These are phyloP conservation scores for Scarus forsteni DNA, from an alignment of 2,797 vertebrate genomes.

Conservation along the genomic window DNA sequence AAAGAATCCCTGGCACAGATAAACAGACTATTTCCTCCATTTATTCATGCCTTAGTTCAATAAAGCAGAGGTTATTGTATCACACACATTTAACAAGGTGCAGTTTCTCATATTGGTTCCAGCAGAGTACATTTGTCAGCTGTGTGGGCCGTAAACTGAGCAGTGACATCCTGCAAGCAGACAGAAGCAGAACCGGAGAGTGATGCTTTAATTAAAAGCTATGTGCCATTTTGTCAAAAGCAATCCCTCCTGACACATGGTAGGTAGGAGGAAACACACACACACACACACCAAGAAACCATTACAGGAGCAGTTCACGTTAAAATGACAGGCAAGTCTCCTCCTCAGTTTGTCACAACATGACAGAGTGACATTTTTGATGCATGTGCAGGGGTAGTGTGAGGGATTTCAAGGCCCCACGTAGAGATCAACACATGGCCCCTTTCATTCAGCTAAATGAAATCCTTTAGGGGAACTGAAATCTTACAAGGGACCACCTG, in stretches of 20 bases:
- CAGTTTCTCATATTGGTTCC: constrained; percentile 7
- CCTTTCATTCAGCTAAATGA: too few relatives aligned
- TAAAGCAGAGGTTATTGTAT: constrained; percentile 5
- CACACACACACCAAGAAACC: constrained; percentile 16
- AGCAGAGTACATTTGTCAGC: neutral
- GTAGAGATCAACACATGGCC: too few relatives aligned
- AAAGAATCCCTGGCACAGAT: neutral
- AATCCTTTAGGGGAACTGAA: too few relatives aligned
- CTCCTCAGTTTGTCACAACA: constrained; percentile 53
- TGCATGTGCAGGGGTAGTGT: constrained; percentile 1
- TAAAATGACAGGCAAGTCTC: constrained; percentile 51
- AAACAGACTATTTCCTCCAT: neutral
- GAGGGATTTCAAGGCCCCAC: too few relatives aligned
- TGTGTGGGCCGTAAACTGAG: constrained; percentile 23
- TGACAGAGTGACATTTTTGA: constrained; percentile 48
- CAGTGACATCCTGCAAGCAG: constrained; percentile 42
- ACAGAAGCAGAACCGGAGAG: constrained; percentile 33
- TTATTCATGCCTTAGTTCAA: neutral
- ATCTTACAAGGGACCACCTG: too few relatives aligned
- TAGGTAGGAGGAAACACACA: constrained; percentile 26
- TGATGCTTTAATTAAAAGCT: constrained; percentile 71
- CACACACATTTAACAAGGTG: neutral
- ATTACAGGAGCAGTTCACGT: constrained; percentile 50
- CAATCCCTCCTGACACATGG: constrained; percentile 35
- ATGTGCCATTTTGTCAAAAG: constrained; percentile 43